phyloP scores from a whole-genome alignment of 2,113 vertebrate species.

The Lepisosteus osseus region DNA sequence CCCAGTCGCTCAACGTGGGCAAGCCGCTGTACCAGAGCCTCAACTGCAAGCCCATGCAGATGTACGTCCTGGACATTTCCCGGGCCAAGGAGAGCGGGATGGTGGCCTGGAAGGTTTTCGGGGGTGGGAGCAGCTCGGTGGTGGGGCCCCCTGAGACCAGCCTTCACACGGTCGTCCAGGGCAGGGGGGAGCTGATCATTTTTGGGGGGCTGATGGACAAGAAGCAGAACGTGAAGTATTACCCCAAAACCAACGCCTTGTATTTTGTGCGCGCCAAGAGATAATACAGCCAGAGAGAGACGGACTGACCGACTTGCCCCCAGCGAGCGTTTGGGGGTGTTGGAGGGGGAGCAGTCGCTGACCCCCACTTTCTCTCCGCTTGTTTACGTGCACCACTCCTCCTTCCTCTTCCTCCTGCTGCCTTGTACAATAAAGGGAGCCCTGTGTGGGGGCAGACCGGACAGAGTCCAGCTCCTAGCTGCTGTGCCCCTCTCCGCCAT shows the following conservation, averaged over 20 bases:
- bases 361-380: background rate
- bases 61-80: slow-evolving; percentile 94
- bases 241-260: slow-evolving; percentile 98
- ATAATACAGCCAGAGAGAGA: slow-evolving; percentile 66
- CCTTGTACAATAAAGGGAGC: too few relatives aligned
- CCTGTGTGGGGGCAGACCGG: too few relatives aligned
- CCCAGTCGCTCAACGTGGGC: slow-evolving; percentile 93
- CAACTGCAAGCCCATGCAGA: slow-evolving; percentile 99
- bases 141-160: slow-evolving; percentile 95
- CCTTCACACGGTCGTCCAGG: slow-evolving; percentile 94
- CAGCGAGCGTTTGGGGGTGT: too few relatives aligned
- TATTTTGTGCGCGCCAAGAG: slow-evolving; percentile 98
- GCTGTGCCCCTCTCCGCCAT: background rate
- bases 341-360: background rate
- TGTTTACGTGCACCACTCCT: background rate
- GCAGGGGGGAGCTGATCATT: slow-evolving; percentile 91
- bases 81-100: slow-evolving; percentile 72
- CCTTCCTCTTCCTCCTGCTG: background rate
- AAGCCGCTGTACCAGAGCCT: slow-evolving; percentile 96
- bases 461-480: too few relatives aligned
- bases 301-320: background rate
- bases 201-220: slow-evolving; percentile 98
- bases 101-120: slow-evolving; percentile 90
- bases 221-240: slow-evolving; percentile 98
- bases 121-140: slow-evolving; percentile 65